Evolutionary conservation across 2,113 vertebrate species (phyloP).

Genomic region (Ictidomys tridecemlineatus): DNA sequence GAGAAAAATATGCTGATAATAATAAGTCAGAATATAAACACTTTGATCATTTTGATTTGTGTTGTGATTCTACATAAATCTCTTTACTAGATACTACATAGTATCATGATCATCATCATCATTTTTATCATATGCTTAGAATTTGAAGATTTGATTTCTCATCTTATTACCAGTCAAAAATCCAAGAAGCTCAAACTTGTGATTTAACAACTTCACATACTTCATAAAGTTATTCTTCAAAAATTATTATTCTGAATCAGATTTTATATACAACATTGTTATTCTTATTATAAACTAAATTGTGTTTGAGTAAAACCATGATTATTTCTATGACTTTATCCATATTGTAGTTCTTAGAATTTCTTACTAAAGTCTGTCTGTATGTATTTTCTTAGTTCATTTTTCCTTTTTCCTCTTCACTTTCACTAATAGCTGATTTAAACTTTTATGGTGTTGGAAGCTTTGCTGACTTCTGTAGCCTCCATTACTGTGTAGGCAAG

Average conservation of each 20-base stretch:
- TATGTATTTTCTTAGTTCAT: conserved; percentile 89
- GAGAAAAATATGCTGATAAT: conserved; percentile 35
- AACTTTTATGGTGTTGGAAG: conserved; percentile 94
- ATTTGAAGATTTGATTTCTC: conserved; percentile 47
- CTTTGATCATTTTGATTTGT: neutral
- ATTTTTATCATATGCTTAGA: conserved; percentile 38
- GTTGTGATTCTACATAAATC: neutral
- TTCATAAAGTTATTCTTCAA: conserved; percentile 44
- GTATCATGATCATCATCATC: neutral
- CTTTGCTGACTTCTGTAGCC: conserved; percentile 92
- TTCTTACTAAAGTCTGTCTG: conserved; percentile 88
- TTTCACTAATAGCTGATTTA: conserved; percentile 96
- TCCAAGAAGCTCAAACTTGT: conserved; percentile 34
- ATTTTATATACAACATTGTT: conserved; percentile 65
- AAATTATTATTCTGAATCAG: conserved; percentile 75
- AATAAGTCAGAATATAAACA: neutral
- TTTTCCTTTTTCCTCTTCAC: conserved; percentile 92
- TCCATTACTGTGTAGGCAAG: conserved; percentile 91
- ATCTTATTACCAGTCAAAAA: neutral
- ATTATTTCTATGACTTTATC: conserved; percentile 65
- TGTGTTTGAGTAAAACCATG: conserved; percentile 60
- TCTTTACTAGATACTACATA: conserved; percentile 6
- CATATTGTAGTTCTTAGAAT: conserved; percentile 83
- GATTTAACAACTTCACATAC: conserved; percentile 1
- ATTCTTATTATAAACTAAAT: conserved; percentile 47